Conservation (phyloP, 2,888 invertebrate genomes). For the Agriopis aurantiaria region DNA sequence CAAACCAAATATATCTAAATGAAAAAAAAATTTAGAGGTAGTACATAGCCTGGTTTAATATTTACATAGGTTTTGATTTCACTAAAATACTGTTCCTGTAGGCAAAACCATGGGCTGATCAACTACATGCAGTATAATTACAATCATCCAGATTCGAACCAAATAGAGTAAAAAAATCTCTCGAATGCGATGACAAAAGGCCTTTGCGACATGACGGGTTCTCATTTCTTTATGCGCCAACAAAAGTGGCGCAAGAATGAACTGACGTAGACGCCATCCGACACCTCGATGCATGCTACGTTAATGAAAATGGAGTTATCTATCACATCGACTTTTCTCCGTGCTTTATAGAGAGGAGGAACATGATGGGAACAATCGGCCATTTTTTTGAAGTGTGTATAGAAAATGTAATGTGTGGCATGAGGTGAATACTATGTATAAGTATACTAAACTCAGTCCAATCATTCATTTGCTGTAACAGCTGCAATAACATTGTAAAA, state of each 20-base stretch:
- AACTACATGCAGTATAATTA: neutral
- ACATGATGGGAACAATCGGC: neutral
- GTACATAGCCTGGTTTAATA: no score
- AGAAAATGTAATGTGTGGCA: no score
- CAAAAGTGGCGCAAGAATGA: slow-evolving; percentile 41
- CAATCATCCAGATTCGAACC: neutral
- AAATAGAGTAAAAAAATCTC: slow-evolving; percentile 1
- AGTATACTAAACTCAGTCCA: no score
- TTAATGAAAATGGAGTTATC: slow-evolving; percentile 17
- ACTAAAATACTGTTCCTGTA: no score
- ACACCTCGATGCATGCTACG: slow-evolving; percentile 34
- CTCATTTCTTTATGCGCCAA: slow-evolving; percentile 45
- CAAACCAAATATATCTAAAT: no score
- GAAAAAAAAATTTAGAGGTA: no score
- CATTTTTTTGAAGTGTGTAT: no score
- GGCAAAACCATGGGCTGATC: no score
- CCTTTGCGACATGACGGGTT: slow-evolving; percentile 29
- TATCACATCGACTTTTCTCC: neutral
- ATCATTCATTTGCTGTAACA: no score
- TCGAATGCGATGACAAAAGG: slow-evolving; percentile 11
- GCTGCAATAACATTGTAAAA: no score
- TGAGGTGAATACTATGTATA: no score
- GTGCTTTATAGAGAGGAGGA: neutral
- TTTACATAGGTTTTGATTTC: no score
- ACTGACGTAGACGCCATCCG: slow-evolving; percentile 42